Conservation (phyloP, 2,797 vertebrate genomes). For the Lagocephalus sceleratus region DNA sequence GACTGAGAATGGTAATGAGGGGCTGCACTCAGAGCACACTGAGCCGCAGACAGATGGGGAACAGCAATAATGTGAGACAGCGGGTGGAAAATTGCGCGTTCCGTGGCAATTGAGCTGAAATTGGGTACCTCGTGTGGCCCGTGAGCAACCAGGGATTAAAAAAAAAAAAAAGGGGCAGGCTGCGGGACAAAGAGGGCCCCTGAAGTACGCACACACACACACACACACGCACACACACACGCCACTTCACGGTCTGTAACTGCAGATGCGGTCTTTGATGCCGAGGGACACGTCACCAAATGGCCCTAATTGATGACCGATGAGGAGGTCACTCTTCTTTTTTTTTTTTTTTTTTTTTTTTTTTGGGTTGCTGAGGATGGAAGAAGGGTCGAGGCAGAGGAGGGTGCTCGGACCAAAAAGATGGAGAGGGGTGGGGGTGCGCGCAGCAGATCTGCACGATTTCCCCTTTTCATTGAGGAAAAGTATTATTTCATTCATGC, state of each 20-base stretch:
- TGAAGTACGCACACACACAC: constrained; percentile 10
- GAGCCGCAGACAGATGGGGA: constrained; percentile 58
- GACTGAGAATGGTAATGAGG: constrained; percentile 33
- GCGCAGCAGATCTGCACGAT: constrained; percentile 63
- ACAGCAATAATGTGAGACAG: constrained; percentile 57
- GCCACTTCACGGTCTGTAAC: constrained; percentile 37
- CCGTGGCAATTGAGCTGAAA: constrained; percentile 70
- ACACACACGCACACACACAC: too few relatives aligned
- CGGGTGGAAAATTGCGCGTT: constrained; percentile 69
- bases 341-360: not conserved
- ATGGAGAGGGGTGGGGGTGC: not conserved
- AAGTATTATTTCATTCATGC: constrained; percentile 84
- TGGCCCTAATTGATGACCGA: constrained; percentile 54
- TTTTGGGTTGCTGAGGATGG: constrained; percentile 16
- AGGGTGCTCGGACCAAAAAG: not conserved
- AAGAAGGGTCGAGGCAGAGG: constrained; percentile 42
- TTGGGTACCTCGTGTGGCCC: constrained; percentile 58
- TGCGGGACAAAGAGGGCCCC: constrained; percentile 19
- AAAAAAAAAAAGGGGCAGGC: constrained; percentile 31
- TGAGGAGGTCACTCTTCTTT: constrained; percentile 41
- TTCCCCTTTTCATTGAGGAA: constrained; percentile 76
- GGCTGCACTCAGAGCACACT: constrained; percentile 45
- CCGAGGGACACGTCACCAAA: constrained; percentile 40
- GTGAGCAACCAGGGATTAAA: constrained; percentile 45
- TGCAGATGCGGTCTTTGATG: constrained; percentile 46